Conservation (phyloP, 2,797 vertebrate genomes). For the Moxostoma hubbsi region DNA sequence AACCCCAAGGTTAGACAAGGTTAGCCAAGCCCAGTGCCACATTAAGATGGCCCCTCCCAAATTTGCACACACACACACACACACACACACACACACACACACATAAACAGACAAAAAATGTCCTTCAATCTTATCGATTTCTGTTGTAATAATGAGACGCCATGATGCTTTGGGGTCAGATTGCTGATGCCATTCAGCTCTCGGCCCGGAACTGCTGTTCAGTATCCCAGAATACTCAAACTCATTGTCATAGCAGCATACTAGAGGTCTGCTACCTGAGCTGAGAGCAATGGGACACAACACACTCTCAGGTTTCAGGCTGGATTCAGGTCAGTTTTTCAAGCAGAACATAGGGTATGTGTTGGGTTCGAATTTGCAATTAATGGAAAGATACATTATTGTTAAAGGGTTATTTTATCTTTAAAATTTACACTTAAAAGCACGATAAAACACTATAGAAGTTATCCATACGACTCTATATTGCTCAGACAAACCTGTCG, state of each 20-base stretch:
- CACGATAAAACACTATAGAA: too few species aligned
- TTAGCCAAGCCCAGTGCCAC: constrained; percentile 47
- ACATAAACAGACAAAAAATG: constrained; percentile 58
- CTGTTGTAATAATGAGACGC: constrained; percentile 79
- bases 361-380: too few species aligned
- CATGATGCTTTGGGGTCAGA: constrained; percentile 76
- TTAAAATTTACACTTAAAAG: too few species aligned
- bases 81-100: background rate
- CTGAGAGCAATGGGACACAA: background rate
- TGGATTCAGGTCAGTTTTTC: constrained; percentile 3
- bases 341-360: too few species aligned
- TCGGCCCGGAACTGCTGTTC: constrained; percentile 39
- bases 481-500: too few species aligned
- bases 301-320: background rate
- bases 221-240: constrained; percentile 46
- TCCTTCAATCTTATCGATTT: constrained; percentile 85
- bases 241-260: constrained; percentile 21
- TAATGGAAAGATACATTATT: too few species aligned
- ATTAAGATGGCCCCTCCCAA: constrained; percentile 37
- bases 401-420: too few species aligned
- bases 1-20: constrained; percentile 65
- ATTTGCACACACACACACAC: constrained; percentile 21
- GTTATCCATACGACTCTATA: too few species aligned
- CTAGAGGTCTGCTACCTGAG: constrained; percentile 1
- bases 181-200: constrained; percentile 73